Evolutionary conservation across 2,888 invertebrate genomes (phyloP).

Genomic region (Rhopalosiphum nymphaeae): DNA sequence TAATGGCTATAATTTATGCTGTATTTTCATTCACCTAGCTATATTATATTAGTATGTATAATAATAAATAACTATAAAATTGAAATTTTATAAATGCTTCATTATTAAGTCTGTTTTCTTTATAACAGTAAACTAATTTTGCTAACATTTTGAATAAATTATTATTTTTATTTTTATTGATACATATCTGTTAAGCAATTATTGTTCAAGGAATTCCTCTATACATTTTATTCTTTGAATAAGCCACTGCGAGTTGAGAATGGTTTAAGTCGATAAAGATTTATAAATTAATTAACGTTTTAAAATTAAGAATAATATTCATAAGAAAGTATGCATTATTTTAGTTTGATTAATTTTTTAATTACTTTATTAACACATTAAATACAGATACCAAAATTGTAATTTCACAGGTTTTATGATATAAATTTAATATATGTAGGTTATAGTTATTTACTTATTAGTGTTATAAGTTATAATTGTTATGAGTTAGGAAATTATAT

Average conservation of each 20-base stretch:
- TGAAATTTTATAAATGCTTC: no score
- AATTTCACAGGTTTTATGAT: not conserved
- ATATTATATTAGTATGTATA: not conserved
- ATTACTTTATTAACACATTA: not conserved
- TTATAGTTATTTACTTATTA: not conserved
- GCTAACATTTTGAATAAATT: not conserved
- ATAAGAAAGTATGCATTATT: not conserved
- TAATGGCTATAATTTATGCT: not conserved
- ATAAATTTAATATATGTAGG: not conserved
- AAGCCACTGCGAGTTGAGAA: not conserved
- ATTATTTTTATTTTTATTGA: not conserved
- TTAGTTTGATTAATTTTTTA: not conserved
- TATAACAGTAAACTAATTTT: not conserved
- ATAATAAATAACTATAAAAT: not conserved
- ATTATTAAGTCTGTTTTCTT: not conserved
- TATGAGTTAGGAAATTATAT: not conserved
- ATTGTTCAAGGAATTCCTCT: not conserved
- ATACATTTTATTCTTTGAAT: not conserved
- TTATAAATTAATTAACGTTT: not conserved
- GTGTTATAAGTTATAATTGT: not conserved
- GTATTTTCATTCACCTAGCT: not conserved
- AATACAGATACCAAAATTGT: not conserved
- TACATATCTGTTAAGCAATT: not conserved
- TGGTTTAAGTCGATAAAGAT: not conserved
- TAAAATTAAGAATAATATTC: not conserved